These are phyloP conservation scores for Phrynocephalus guinanensis DNA, from an alignment of 2,797 vertebrate species.

Conservation along the genomic window DNA sequence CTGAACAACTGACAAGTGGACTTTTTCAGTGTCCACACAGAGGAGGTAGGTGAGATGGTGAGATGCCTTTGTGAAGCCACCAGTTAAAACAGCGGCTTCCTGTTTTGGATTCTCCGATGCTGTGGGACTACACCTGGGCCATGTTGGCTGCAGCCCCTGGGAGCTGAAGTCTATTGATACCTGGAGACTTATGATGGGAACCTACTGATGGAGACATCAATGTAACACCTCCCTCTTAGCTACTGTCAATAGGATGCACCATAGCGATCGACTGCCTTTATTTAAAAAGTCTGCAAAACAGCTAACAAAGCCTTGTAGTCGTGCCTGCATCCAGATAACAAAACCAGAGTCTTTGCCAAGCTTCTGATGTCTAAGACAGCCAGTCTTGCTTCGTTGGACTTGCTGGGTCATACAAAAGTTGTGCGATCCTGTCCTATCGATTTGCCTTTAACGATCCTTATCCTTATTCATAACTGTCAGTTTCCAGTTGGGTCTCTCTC, in stretches of 20 bases:
- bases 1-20: no score
- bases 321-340: neutral
- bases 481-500: neutral
- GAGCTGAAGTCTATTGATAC: neutral
- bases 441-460: neutral
- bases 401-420: neutral
- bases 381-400: neutral
- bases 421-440: neutral
- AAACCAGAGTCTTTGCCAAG: neutral
- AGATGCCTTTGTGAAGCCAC: neutral
- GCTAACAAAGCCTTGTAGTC: neutral
- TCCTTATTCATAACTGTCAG: neutral
- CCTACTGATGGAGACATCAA: neutral
- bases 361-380: no score
- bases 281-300: no score
- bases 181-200: neutral
- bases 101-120: neutral
- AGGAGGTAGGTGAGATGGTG: no score
- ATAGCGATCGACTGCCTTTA: neutral
- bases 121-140: neutral
- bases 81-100: neutral
- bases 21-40: no score
- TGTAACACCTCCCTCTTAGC: neutral
- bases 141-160: neutral
- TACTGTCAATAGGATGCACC: neutral